Conservation (phyloP, 2,797 vertebrate species). For the Garrulus glandarius region DNA sequence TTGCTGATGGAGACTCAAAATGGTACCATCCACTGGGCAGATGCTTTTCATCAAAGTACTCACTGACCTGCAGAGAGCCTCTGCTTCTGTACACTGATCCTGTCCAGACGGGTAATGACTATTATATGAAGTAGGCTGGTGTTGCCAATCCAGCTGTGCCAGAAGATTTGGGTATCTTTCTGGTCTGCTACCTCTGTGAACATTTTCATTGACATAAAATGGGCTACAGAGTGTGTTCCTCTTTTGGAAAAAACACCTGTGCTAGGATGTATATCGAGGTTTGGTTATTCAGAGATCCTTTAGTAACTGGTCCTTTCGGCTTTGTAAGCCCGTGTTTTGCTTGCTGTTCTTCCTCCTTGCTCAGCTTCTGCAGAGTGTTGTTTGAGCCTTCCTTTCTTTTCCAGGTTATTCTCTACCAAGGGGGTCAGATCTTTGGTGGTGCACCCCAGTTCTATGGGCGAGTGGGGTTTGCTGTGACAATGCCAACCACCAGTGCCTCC, state of each 20-base stretch:
- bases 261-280: neutral
- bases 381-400: slow-evolving; percentile 61
- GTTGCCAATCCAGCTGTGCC: neutral
- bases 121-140: neutral
- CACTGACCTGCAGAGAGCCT: neutral
- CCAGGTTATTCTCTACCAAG: slow-evolving; percentile 97
- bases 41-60: neutral
- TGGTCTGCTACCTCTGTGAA: neutral
- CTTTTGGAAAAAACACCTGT: neutral
- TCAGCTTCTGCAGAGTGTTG: neutral
- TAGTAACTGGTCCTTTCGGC: neutral
- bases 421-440: slow-evolving; percentile 93
- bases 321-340: neutral
- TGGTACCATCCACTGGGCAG: neutral
- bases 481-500: slow-evolving; percentile 98
- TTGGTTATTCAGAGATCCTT: neutral
- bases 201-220: neutral
- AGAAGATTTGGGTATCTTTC: neutral
- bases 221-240: neutral
- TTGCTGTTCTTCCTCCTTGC: neutral
- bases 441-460: slow-evolving; percentile 91
- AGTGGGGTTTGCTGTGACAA: slow-evolving; percentile 92
- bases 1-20: neutral
- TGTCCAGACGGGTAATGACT: neutral
- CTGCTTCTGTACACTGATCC: neutral